These are phyloP conservation scores for Antitype chi DNA, from an alignment of 2,888 invertebrate species.

Conservation along the genomic window DNA sequence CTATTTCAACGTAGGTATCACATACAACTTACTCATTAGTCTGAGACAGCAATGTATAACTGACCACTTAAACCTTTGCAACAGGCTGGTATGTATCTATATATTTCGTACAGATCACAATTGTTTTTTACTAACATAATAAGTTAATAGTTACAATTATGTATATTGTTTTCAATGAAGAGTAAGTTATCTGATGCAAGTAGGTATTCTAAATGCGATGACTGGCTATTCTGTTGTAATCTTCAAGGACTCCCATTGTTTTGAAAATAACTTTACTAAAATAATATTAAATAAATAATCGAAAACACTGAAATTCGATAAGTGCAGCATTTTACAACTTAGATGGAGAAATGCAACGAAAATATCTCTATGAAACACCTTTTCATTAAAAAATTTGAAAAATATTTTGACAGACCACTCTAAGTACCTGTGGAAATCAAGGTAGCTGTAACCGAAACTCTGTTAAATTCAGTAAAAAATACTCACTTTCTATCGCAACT, in stretches of 20 bases:
- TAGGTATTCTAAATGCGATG: background rate
- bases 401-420: background rate
- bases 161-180: background rate
- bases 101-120: background rate
- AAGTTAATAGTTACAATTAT: background rate
- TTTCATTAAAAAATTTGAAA: background rate
- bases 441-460: background rate
- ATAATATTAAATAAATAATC: background rate
- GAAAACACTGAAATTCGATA: no score
- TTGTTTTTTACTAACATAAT: background rate
- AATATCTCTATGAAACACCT: background rate
- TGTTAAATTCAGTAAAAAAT: background rate
- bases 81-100: background rate
- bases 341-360: background rate
- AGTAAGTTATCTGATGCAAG: background rate
- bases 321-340: background rate
- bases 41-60: background rate
- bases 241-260: slow-evolving; percentile 1
- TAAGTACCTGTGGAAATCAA: background rate
- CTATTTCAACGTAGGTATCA: background rate
- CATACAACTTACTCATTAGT: background rate
- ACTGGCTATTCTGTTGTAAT: background rate
- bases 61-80: background rate
- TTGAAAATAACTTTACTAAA: background rate
- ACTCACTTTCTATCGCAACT: background rate